Evolutionary conservation across 2,113 vertebrate genomes (phyloP).

Genomic region (Ancistrus triradiatus): DNA sequence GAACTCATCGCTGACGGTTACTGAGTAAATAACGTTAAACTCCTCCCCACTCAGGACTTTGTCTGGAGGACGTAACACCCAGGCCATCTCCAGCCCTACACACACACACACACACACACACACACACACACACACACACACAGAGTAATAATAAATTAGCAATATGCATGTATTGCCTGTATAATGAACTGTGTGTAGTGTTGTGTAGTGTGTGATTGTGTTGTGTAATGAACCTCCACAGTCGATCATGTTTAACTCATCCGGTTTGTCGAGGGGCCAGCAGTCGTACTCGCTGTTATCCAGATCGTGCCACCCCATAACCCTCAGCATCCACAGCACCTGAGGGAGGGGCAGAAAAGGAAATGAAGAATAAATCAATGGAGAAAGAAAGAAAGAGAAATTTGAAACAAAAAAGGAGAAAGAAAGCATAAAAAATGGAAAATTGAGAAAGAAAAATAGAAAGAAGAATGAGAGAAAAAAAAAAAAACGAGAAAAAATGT

Average conservation of each 20-base stretch:
- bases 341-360: slow-evolving; percentile 15
- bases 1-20: slow-evolving; percentile 72
- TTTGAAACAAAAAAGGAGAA: too few species aligned
- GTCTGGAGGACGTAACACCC: slow-evolving; percentile 77
- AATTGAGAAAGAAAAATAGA: too few species aligned
- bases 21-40: slow-evolving; percentile 73
- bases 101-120: slow-evolving; percentile 41
- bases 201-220: neutral
- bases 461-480: too few species aligned
- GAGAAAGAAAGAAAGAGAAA: neutral
- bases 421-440: too few species aligned
- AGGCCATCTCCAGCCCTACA: slow-evolving; percentile 83
- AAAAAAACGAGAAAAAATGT: too few species aligned
- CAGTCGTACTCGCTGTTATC: slow-evolving; percentile 83
- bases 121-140: slow-evolving; percentile 6
- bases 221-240: slow-evolving; percentile 69
- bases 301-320: slow-evolving; percentile 74
- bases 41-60: slow-evolving; percentile 66
- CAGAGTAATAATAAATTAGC: neutral
- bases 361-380: too few species aligned
- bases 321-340: slow-evolving; percentile 39
- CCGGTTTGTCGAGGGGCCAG: slow-evolving; percentile 76
- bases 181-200: neutral
- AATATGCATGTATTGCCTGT: neutral
- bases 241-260: slow-evolving; percentile 78